These are phyloP conservation scores for Cepaea hortensis DNA, from an alignment of 2,888 invertebrate species.

Conservation along the genomic window DNA sequence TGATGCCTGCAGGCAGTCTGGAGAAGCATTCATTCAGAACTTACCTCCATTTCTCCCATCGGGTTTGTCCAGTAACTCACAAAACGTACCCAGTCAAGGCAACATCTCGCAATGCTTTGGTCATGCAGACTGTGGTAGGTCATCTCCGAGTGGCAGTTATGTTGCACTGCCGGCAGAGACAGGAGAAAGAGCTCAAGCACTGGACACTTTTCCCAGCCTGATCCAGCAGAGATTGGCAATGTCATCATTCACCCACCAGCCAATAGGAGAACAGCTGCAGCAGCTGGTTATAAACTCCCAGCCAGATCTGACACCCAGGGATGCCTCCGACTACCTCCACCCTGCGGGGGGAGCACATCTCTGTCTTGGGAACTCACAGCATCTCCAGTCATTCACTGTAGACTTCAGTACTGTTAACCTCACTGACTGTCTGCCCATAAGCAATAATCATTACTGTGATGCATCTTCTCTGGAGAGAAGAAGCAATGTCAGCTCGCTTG, in stretches of 20 bases:
- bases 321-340: not conserved
- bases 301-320: not conserved
- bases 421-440: not conserved
- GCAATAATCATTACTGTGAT: constrained; percentile 1
- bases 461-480: not conserved
- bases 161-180: not conserved
- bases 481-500: constrained; percentile 6
- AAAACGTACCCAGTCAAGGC: not conserved
- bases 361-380: not conserved
- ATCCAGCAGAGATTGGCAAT: constrained; percentile 44
- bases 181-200: not conserved
- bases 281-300: constrained; percentile 15
- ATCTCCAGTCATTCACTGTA: not conserved
- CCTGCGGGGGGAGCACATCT: not conserved
- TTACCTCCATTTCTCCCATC: not conserved
- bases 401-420: not conserved
- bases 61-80: not conserved
- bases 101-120: not conserved
- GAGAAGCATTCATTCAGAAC: constrained; percentile 1
- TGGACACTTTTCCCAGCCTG: constrained; percentile 41
- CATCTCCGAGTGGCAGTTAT: not conserved
- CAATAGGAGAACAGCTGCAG: constrained; percentile 48
- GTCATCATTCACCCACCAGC: constrained; percentile 47
- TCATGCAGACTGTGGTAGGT: not conserved
- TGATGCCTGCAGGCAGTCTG: not conserved